Conservation (phyloP, 2,888 invertebrate species). For the Dicyrtoma fusca region DNA sequence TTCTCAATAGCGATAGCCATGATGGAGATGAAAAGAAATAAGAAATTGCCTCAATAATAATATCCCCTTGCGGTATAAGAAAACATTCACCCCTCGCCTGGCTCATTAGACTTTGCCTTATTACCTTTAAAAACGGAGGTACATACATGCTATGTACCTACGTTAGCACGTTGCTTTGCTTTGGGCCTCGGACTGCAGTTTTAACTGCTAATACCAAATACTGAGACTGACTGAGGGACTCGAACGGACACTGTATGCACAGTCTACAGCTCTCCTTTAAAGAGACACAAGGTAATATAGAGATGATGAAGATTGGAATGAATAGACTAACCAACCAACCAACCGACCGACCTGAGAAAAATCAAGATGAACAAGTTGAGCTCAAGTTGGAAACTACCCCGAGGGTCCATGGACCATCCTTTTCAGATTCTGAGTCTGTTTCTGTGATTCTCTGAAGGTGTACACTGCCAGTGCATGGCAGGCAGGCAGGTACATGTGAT, state of each 20-base stretch:
- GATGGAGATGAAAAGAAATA: neutral
- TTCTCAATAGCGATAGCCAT: too few relatives aligned
- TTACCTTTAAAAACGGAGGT: neutral
- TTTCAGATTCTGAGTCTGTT: too few relatives aligned
- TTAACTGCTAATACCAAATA: too few relatives aligned
- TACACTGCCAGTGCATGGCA: too few relatives aligned
- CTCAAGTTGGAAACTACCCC: constrained; percentile 9
- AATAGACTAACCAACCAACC: too few relatives aligned
- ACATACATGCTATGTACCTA: neutral
- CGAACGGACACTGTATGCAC: too few relatives aligned
- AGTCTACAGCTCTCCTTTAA: too few relatives aligned
- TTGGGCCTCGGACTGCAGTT: neutral
- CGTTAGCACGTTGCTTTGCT: neutral
- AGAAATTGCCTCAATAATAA: neutral
- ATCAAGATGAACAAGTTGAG: neutral
- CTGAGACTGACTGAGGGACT: too few relatives aligned
- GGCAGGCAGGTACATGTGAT: too few relatives aligned
- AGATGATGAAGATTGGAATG: too few relatives aligned
- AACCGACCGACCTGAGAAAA: constrained; percentile 2
- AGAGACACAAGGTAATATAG: too few relatives aligned
- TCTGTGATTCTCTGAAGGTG: too few relatives aligned
- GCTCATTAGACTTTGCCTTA: constrained; percentile 21
- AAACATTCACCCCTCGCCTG: constrained; percentile 18
- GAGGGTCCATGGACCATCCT: constrained; percentile 14
- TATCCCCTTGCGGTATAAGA: neutral